Percentiles rank a stretch among this genome's conserved stretches.
phyloP scores from a whole-genome alignment of 2,113 vertebrate genomes.

The Alces alces region DNA sequence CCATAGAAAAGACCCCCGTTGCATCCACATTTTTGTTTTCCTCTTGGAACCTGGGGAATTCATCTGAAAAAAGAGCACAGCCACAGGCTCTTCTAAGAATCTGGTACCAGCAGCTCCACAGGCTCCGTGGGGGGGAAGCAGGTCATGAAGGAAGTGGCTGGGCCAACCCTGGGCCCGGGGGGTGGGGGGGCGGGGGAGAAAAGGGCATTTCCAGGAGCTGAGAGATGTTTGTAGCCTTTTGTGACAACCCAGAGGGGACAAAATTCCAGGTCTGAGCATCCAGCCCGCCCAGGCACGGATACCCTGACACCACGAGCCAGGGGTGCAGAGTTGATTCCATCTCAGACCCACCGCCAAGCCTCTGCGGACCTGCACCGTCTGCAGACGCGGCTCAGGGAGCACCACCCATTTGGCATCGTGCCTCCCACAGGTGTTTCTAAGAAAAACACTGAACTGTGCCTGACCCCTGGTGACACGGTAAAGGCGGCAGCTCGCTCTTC shows the following conservation, averaged over 20 bases:
- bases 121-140: background rate
- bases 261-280: background rate
- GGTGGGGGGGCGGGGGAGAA: background rate
- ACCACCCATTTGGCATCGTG: background rate
- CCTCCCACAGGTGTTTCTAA: background rate
- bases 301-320: background rate
- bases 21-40: background rate
- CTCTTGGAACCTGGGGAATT: background rate
- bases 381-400: background rate
- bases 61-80: background rate
- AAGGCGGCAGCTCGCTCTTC: background rate
- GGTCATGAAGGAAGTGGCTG: background rate
- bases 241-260: background rate
- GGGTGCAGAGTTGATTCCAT: background rate
- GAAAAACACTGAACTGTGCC: background rate
- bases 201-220: background rate
- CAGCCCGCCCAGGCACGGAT: background rate
- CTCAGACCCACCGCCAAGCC: background rate
- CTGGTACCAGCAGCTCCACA: background rate
- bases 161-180: background rate
- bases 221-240: background rate
- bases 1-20: background rate
- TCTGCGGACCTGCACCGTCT: background rate
- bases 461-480: background rate
- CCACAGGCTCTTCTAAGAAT: background rate